A percentile compares a stretch with the other conserved stretches of the same genome.
phyloP scores from a whole-genome alignment of 2,888 invertebrate species.

The Lumbricus terrestris region DNA sequence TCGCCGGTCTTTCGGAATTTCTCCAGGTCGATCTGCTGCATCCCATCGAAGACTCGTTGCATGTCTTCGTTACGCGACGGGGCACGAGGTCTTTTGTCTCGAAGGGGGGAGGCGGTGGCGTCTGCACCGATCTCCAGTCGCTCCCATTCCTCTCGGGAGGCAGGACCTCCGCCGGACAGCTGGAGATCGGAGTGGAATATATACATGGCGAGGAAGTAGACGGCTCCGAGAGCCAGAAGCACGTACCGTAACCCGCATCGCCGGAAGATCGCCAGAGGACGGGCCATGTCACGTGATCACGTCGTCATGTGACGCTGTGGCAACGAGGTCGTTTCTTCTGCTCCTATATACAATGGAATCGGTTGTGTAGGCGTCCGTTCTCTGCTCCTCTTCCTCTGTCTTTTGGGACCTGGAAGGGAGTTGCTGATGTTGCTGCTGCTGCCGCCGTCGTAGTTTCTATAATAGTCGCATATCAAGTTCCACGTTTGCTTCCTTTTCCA shows the following conservation, averaged over 20 bases:
- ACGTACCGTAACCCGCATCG: neutral
- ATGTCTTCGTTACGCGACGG: neutral
- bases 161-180: neutral
- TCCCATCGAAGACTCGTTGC: neutral
- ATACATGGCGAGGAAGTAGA: conserved; percentile 29
- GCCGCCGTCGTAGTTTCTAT: neutral
- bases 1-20: neutral
- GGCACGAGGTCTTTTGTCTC: neutral
- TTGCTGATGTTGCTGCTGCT: too few species aligned
- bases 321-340: neutral
- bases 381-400: neutral
- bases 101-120: neutral
- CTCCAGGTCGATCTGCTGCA: neutral
- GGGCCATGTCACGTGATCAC: conserved; percentile 8
- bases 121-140: neutral
- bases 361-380: neutral
- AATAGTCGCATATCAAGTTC: neutral
- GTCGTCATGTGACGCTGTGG: neutral
- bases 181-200: conserved; percentile 28
- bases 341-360: neutral
- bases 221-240: conserved; percentile 19
- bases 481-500: neutral
- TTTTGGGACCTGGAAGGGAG: too few species aligned
- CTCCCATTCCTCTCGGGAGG: neutral
- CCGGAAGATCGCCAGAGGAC: conserved; percentile 8